Conservation (phyloP, 2,113 vertebrate genomes). For the Barbus barbus region DNA sequence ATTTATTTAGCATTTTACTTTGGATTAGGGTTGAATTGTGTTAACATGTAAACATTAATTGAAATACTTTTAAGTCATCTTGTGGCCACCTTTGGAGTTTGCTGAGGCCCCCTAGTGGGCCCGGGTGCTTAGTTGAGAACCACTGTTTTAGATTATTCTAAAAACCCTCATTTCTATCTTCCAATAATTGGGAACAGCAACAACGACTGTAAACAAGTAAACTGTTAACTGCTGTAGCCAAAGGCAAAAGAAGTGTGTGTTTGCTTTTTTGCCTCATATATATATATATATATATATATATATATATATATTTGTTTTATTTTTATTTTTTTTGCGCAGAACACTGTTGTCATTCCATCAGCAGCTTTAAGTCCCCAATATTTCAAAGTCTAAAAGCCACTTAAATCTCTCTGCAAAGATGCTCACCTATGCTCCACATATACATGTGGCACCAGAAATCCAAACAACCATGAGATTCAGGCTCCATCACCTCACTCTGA, state of each 20-base stretch:
- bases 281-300: no score
- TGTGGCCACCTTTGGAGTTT: neutral
- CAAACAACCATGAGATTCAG: constrained; percentile 67
- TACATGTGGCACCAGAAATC: constrained; percentile 65
- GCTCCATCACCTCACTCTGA: constrained; percentile 70
- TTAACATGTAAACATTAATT: neutral
- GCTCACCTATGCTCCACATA: constrained; percentile 50
- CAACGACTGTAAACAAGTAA: no score
- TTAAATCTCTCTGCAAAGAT: neutral
- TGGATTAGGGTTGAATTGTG: neutral
- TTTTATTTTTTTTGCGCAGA: no score
- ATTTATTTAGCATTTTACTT: neutral
- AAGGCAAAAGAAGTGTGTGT: no score
- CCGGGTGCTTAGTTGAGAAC: neutral
- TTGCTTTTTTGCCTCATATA: no score
- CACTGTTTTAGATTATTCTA: neutral
- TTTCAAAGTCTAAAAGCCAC: neutral
- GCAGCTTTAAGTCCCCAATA: neutral
- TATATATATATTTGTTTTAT: no score
- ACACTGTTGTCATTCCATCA: neutral
- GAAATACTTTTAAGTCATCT: neutral
- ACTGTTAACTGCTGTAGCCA: no score
- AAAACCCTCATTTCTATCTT: neutral
- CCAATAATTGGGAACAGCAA: neutral
- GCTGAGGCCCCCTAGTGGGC: neutral